Evolutionary conservation across 2,113 vertebrate genomes (phyloP).

Genomic region (Paralichthys olivaceus): DNA sequence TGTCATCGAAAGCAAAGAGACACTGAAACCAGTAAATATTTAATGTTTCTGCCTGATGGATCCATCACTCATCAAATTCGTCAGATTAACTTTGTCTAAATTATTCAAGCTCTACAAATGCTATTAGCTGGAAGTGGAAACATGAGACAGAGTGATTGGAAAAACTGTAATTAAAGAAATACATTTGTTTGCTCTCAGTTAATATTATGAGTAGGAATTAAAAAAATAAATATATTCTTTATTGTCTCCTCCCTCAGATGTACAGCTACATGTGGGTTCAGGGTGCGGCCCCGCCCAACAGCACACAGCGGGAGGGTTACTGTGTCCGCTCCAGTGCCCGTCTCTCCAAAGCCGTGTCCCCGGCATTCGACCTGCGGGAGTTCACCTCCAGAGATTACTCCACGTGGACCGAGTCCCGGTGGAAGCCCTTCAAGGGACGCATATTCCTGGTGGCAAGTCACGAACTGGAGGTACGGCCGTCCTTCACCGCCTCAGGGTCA

Average conservation of each 20-base stretch:
- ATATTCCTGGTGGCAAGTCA: constrained; percentile 94
- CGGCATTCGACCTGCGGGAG: constrained; percentile 89
- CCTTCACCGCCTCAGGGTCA: background rate
- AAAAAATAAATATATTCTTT: no score
- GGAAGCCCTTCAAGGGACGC: constrained; percentile 90
- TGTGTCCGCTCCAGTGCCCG: constrained; percentile 86
- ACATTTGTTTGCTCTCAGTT: no score
- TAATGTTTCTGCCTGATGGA: background rate
- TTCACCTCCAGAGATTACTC: constrained; percentile 90
- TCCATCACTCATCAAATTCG: no score
- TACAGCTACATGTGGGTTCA: constrained; percentile 89
- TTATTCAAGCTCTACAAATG: no score
- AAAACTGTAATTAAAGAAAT: no score
- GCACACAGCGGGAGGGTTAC: constrained; percentile 68
- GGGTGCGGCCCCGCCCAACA: constrained; percentile 81
- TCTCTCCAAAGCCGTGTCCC: constrained; percentile 84
- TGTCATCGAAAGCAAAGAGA: background rate
- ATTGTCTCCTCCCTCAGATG: constrained; percentile 72
- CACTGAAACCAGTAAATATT: background rate
- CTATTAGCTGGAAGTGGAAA: no score
- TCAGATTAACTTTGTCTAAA: no score
- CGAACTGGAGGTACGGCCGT: constrained; percentile 88
- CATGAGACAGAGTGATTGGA: no score
- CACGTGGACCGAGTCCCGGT: constrained; percentile 96
- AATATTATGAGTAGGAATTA: no score